Evolutionary conservation across 2,888 invertebrate genomes (phyloP).

Genomic region (Andrena minutula): DNA sequence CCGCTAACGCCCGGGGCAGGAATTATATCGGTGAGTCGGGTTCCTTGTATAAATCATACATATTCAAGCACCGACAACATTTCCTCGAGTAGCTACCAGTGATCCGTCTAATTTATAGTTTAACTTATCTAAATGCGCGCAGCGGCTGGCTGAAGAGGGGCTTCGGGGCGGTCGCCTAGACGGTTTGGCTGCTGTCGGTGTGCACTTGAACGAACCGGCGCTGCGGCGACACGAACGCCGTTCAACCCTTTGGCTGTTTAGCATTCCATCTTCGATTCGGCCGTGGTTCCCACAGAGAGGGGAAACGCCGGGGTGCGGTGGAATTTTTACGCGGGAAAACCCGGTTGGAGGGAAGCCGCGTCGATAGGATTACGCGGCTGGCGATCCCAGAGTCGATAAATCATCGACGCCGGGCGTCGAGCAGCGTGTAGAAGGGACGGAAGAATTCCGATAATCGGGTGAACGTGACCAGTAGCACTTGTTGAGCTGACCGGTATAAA

Average conservation of each 20-base stretch:
- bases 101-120: conserved; percentile 85
- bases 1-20: conserved; percentile 65
- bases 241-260: conserved; percentile 84
- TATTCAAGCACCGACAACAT: conserved; percentile 82
- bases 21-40: conserved; percentile 80
- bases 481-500: conserved; percentile 56
- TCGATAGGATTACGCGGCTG: conserved; percentile 41
- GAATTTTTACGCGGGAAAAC: conserved; percentile 55
- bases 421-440: conserved; percentile 39
- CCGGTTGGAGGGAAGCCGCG: conserved; percentile 31
- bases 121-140: conserved; percentile 84
- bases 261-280: conserved; percentile 84
- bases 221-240: conserved; percentile 71
- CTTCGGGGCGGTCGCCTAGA: conserved; percentile 57
- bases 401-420: conserved; percentile 44
- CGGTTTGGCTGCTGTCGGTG: conserved; percentile 63
- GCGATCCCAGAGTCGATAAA: conserved; percentile 56
- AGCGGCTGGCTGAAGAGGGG: conserved; percentile 77
- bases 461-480: conserved; percentile 59
- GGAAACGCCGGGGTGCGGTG: conserved; percentile 23
- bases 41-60: conserved; percentile 83
- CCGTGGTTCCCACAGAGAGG: conserved; percentile 59
- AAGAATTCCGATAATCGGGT: conserved; percentile 66
- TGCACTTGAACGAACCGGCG: conserved; percentile 68
- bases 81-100: conserved; percentile 83